Evolutionary conservation across 2,888 invertebrate species (phyloP), one percentile per base, ranked within the genome.

Genomic region (Lydus trimaculatus): DNA sequence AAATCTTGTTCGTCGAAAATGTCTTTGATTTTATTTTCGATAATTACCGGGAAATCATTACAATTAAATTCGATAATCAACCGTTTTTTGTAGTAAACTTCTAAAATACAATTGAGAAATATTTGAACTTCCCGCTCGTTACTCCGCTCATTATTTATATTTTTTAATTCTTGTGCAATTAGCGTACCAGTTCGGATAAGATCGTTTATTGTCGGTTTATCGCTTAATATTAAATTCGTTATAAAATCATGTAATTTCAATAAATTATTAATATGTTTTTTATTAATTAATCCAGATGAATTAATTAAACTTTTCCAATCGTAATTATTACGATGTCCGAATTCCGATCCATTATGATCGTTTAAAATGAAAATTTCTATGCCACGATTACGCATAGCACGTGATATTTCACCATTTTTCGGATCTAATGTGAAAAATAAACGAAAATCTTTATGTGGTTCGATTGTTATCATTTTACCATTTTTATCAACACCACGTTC

Each of bases 381-480:
- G 3, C 99, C 98, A 79, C 99, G 90, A 85, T 99, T 99, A 70
- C 99, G 90, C 99, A 99, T 99, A 0, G 99, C 99, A 76, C 96
- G 90, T 0, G 99, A 99, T 73, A 99, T 94, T 85, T 98, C 97
- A 0, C 99, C 99, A 85, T 95, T 92, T 80, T 92, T 92, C 0
- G 98, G 96, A 85, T 99, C 96, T 91, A 98, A 95, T 0, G 97
- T 93, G 70, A 99, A 90, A 82, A 99, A 97, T 48, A 99, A 90
- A 74, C 98, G 90, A 84, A 99, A 99, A 82, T 97, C 90, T 11
- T 91, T 88, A 84, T 99, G 97, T 1, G 98, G 97, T 77, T 85
- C 89, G 23, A 98, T 91, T 64, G 90, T 88, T 64, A 91, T 88
- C 63, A 95, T 87, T 71, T 91, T 88, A 60, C 94, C 94, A 64